Conservation (phyloP, 2,113 vertebrate species). For the Anguilla rostrata region DNA sequence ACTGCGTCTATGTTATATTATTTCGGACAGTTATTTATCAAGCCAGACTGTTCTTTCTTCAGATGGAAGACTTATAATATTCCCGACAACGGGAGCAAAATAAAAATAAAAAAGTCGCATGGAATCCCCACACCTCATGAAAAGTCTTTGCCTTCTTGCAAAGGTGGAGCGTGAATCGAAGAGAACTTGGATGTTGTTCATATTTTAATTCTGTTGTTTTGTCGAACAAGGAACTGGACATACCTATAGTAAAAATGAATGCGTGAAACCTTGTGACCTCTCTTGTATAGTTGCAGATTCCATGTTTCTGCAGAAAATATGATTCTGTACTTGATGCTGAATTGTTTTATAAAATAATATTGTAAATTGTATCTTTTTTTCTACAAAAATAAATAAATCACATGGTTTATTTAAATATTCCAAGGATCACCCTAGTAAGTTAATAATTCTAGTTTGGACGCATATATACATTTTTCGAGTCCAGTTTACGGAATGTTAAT, state of each 20-base stretch:
- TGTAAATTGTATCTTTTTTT: slow-evolving; percentile 88
- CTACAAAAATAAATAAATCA: slow-evolving; percentile 83
- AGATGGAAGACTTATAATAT: slow-evolving; percentile 78
- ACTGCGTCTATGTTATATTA: slow-evolving; percentile 49
- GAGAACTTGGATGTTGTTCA: slow-evolving; percentile 72
- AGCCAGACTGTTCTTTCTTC: slow-evolving; percentile 79
- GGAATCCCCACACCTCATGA: slow-evolving; percentile 45
- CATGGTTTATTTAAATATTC: slow-evolving; percentile 75
- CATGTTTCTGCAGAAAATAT: slow-evolving; percentile 78
- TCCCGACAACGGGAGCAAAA: slow-evolving; percentile 73
- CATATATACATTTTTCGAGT: not conserved
- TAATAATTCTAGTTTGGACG: not conserved
- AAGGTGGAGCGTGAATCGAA: slow-evolving; percentile 78
- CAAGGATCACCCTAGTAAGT: not conserved
- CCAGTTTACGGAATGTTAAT: not conserved
- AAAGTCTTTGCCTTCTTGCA: slow-evolving; percentile 72
- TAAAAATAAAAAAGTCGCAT: slow-evolving; percentile 2
- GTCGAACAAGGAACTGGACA: slow-evolving; percentile 69
- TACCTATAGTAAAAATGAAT: slow-evolving; percentile 62
- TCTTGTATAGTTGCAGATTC: slow-evolving; percentile 81
- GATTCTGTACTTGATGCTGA: slow-evolving; percentile 82
- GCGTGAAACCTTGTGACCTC: slow-evolving; percentile 78
- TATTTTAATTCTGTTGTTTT: slow-evolving; percentile 60
- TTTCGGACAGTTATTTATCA: slow-evolving; percentile 82
- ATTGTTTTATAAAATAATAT: slow-evolving; percentile 87